Base-by-base conservation (phyloP, 2,797 vertebrate species). In the Gobionotothen gibberifrons region DNA sequence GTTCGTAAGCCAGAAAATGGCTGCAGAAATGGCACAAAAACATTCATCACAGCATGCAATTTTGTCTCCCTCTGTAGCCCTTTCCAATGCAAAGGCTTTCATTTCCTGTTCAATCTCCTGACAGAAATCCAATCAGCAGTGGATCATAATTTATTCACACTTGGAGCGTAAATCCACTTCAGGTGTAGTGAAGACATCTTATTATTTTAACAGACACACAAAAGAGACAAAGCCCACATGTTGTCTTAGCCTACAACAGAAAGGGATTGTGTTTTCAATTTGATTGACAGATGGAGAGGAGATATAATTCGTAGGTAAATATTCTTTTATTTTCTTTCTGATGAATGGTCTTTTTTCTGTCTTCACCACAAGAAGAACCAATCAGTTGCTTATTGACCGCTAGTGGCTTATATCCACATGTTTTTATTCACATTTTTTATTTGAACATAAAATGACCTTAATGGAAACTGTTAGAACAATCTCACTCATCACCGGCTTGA, bases 81-180 rank as follows among this genome's bases (percentile, higher is more conserved):
- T 42, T 80, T 69, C 70, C 68, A 58, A 72, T 72, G 69, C 74
- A 79, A 86, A 76, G 48, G 36, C 76, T 89, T 90, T 92, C 56
- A 92, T 93, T 93, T 91, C 89, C 86, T 89, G 74, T 87, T 83
- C 86, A 78, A 63, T 85, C 75, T 86, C 64, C 83, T 74, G 85
- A 83, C 83, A 88, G 81, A 87, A 91, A 89, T 90, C 75, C 85
- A 92, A 90, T 91, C 87, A 92, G 75, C 69, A 78, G 40, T 32
- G 47, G 70, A 85, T 89, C 83, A 79, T 87, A 87, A 93, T 90
- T 85, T 89, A 90, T 90, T 87, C 86, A 86, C 80, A 76, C 48
- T 55, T 42, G 61, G 72, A 72, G 71, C 87, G 73, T 85, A 68
- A 86, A 85, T 85, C 78, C 55, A 74, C 81, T 85, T 79, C 58